phyloP scores from a whole-genome alignment of 2,113 vertebrate species.

The Etheostoma spectabile region DNA sequence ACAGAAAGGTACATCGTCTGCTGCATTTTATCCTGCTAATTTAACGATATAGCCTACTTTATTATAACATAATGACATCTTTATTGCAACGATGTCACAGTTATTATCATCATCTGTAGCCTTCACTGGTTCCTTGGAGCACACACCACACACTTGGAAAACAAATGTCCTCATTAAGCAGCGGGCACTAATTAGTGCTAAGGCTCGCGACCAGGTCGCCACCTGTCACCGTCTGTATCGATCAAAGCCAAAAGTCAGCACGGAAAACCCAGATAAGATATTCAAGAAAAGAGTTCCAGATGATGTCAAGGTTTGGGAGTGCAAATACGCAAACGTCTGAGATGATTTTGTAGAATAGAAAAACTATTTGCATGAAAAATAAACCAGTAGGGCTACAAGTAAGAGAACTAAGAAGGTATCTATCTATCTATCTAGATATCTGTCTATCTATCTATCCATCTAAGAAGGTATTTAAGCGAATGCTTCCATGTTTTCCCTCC shows the following conservation, averaged over 20 bases:
- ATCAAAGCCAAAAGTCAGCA: not conserved
- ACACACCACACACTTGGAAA: not conserved
- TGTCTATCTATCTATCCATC: too few species aligned
- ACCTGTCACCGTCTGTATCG: not conserved
- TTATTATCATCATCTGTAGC: slow-evolving; percentile 12
- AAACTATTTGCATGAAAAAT: not conserved
- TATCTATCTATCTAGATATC: too few species aligned
- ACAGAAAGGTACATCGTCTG: slow-evolving; percentile 11
- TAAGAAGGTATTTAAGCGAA: not conserved
- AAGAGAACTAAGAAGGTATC: not conserved
- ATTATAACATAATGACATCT: slow-evolving; percentile 10
- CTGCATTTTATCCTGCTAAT: not conserved
- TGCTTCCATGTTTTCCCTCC: not conserved
- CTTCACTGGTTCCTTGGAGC: slow-evolving; percentile 8
- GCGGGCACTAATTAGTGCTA: slow-evolving; percentile 38
- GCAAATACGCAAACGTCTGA: not conserved
- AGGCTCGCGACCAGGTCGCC: slow-evolving; percentile 17
- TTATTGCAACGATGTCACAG: not conserved
- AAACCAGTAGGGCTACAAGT: not conserved
- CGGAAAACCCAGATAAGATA: not conserved
- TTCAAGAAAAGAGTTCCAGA: not conserved
- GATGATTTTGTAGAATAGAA: not conserved
- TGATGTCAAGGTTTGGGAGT: not conserved
- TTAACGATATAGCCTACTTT: not conserved
- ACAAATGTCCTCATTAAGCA: slow-evolving; percentile 39